These are phyloP conservation scores for Pogonophryne albipinna DNA, from an alignment of 2,797 vertebrate species.

Conservation along the genomic window DNA sequence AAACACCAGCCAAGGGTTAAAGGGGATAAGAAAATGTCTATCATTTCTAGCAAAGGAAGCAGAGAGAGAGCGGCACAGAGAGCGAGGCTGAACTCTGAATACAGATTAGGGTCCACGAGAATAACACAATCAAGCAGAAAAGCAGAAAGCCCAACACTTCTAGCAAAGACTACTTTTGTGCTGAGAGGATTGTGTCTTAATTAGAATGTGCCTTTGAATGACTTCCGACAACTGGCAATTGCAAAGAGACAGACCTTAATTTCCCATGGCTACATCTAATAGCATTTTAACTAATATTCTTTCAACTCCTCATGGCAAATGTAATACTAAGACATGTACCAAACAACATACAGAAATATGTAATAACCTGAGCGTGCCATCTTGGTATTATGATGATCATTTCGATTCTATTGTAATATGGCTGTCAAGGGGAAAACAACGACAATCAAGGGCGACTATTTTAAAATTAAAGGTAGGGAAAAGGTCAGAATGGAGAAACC, in stretches of 20 bases:
- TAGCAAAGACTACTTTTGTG: constrained; percentile 51
- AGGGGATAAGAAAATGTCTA: constrained; percentile 33
- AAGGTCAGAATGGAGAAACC: too few species aligned
- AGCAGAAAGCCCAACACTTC: constrained; percentile 53
- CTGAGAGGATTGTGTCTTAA: constrained; percentile 59
- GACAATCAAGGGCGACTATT: not conserved
- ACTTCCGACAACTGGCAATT: constrained; percentile 54
- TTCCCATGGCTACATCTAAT: constrained; percentile 45
- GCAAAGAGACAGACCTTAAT: constrained; percentile 46
- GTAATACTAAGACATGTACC: constrained; percentile 17
- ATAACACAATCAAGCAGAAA: constrained; percentile 62
- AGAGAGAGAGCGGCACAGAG: not conserved
- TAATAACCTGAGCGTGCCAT: constrained; percentile 22
- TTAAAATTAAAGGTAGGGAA: too few species aligned
- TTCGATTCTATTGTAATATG: not conserved
- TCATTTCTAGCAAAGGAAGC: constrained; percentile 48
- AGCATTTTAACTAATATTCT: constrained; percentile 34
- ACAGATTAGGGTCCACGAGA: constrained; percentile 59
- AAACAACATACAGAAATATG: constrained; percentile 42
- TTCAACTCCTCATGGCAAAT: constrained; percentile 31
- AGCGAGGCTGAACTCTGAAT: constrained; percentile 56
- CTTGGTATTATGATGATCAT: not conserved
- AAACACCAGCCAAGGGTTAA: constrained; percentile 44
- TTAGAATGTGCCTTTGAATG: constrained; percentile 59
- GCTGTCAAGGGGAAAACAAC: constrained; percentile 1